Evolutionary conservation across 2,888 invertebrate species (phyloP).

Genomic region (Lagria hirta): DNA sequence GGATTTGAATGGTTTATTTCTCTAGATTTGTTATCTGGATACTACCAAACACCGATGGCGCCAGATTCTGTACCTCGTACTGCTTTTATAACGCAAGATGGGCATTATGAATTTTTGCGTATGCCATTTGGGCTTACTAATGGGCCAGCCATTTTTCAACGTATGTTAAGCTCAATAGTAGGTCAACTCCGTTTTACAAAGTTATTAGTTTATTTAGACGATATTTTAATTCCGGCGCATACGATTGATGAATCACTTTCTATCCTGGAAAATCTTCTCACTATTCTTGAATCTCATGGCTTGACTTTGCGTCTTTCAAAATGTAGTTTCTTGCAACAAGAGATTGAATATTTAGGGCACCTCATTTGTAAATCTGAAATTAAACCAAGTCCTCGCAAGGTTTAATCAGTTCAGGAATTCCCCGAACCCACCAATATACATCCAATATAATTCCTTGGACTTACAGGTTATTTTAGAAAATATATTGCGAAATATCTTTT

Average conservation of each 20-base stretch:
- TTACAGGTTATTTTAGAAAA: slow-evolving; percentile 37
- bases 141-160: slow-evolving; percentile 43
- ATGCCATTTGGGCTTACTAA: slow-evolving; percentile 32
- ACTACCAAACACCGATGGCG: slow-evolving; percentile 41
- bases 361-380: slow-evolving; percentile 13
- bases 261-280: slow-evolving; percentile 12
- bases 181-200: slow-evolving; percentile 14
- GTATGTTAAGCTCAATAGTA: slow-evolving; percentile 33
- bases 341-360: slow-evolving; percentile 25
- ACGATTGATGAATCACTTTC: slow-evolving; percentile 16
- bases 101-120: slow-evolving; percentile 40
- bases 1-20: slow-evolving; percentile 36
- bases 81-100: slow-evolving; percentile 41
- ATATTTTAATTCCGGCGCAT: slow-evolving; percentile 20
- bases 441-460: slow-evolving; percentile 35
- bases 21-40: slow-evolving; percentile 40
- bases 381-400: slow-evolving; percentile 9
- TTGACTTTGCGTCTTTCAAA: slow-evolving; percentile 21
- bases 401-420: slow-evolving; percentile 13
- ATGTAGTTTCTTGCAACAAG: slow-evolving; percentile 20
- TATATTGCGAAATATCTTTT: slow-evolving; percentile 31
- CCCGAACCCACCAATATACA: slow-evolving; percentile 33
- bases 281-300: slow-evolving; percentile 8
- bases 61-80: slow-evolving; percentile 37
- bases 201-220: slow-evolving; percentile 21